phyloP scores from a whole-genome alignment of 2,797 vertebrate species.

The Esox masquinongy region DNA sequence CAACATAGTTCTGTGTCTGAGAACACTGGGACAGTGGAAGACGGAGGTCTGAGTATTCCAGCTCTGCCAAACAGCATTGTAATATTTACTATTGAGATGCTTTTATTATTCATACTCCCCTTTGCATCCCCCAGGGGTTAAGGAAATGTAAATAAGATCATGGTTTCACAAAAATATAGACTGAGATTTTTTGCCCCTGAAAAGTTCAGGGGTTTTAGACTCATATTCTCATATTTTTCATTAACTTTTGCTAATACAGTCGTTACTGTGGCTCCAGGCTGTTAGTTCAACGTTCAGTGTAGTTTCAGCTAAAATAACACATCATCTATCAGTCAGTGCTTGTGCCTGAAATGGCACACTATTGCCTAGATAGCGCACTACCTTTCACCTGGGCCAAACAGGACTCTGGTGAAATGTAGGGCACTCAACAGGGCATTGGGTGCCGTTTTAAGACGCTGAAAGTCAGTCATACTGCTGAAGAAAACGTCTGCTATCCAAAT shows the following conservation, averaged over 20 bases:
- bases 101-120: neutral
- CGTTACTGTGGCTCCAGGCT: conserved; percentile 70
- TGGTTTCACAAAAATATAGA: conserved; percentile 61
- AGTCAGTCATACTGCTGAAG: conserved; percentile 52
- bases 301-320: conserved; percentile 77
- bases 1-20: too few relatives aligned
- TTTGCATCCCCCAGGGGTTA: conserved; percentile 14
- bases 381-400: neutral
- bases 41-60: too few relatives aligned
- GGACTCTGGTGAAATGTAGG: neutral
- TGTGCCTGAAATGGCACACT: neutral
- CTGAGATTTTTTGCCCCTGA: conserved; percentile 24
- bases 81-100: neutral
- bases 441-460: neutral
- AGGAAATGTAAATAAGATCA: conserved; percentile 64
- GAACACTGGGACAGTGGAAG: too few relatives aligned
- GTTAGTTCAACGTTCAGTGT: conserved; percentile 72
- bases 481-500: neutral
- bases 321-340: conserved; percentile 58
- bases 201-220: conserved; percentile 55
- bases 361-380: neutral
- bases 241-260: conserved; percentile 77
- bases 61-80: neutral
- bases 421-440: neutral
- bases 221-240: conserved; percentile 68